Evolutionary conservation across 2,888 invertebrate species (phyloP), one percentile per base, ranked within the genome.

Genomic region (Gastracanthus pulcherrimus): DNA sequence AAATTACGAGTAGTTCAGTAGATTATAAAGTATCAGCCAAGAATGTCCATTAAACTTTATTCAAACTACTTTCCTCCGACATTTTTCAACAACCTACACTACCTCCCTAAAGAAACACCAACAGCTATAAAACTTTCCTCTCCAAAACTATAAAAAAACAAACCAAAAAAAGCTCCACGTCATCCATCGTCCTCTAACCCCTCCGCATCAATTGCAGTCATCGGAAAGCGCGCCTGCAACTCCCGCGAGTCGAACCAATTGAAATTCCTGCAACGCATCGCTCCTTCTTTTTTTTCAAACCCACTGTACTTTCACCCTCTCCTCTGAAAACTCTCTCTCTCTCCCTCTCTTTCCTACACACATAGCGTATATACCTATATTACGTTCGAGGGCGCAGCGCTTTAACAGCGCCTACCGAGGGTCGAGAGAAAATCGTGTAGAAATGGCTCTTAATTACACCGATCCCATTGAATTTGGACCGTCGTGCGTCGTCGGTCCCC

Each of bases 381-480:
- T n/a, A 3, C 9, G 13, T 45, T 51, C 74, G 51, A 75, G 23
- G 38, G 19, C 23, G 23, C 60, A 4, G 16, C 16, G 51, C 38
- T 55, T 55, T 23, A 55, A 38, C 48, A 29, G 66, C 16, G 34
- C 31, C 7, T 58, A 23, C 62, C n/a, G 58, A 34, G 74, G 26
- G 60, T 11, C 36, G 81, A 82, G 86, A 87, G 88, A 89, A 90
- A 90, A 89, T 90, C 89, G 89, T 88, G 90, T 88, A 90, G 91
- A 91, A 91, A 91, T 90, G 89, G 90, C 91, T 90, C 90, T 91
- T 91, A 91, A 91, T 91, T 91, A 91, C 91, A 91, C 87, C 90
- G 88, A 91, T 91, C 90, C 89, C 86, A 90, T 91, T 90, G 88
- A 91, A 90, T 91, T 87, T 86, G 84, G 87, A 84, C 86, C 87